Conservation (phyloP, 2,797 vertebrate species). For the Triplophysa yarkandensis region DNA sequence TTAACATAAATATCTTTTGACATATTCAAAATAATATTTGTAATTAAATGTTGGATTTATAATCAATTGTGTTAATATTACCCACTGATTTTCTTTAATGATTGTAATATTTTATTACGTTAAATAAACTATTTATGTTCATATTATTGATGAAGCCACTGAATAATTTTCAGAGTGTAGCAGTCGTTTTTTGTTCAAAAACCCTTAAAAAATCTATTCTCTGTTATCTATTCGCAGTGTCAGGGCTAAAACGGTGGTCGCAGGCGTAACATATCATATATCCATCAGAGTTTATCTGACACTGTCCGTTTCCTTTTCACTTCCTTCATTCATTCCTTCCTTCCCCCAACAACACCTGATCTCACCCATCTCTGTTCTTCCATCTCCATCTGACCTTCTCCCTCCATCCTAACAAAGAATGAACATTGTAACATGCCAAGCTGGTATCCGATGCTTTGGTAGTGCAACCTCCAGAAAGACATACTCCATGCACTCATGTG, state of each 20-base stretch:
- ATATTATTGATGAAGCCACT: too few relatives aligned
- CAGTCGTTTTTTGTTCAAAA: too few relatives aligned
- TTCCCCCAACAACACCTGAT: slow-evolving; percentile 43
- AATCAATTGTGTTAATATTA: too few relatives aligned
- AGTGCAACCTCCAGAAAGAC: slow-evolving; percentile 48
- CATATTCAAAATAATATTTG: too few relatives aligned
- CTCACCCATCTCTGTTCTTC: slow-evolving; percentile 26
- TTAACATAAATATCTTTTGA: too few relatives aligned
- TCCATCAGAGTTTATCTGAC: slow-evolving; percentile 66
- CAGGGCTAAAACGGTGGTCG: slow-evolving; percentile 60
- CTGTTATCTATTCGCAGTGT: slow-evolving; percentile 43
- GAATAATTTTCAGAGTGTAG: too few relatives aligned
- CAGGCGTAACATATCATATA: slow-evolving; percentile 54
- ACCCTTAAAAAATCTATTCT: too few relatives aligned
- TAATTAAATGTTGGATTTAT: too few relatives aligned
- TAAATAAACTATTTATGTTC: too few relatives aligned
- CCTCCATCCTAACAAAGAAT: slow-evolving; percentile 31
- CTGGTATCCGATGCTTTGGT: slow-evolving; percentile 41
- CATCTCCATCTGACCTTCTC: slow-evolving; percentile 39
- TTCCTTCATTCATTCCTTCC: slow-evolving; percentile 40
- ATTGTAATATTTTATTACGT: too few relatives aligned
- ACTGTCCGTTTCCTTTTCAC: slow-evolving; percentile 49
- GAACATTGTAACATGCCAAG: slow-evolving; percentile 16
- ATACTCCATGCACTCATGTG: slow-evolving; percentile 41
- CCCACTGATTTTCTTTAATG: too few relatives aligned